Evolutionary conservation across 2,888 invertebrate genomes (phyloP), one percentile per base, ranked within the genome.

Genomic region (Crossocerus cetratus): DNA sequence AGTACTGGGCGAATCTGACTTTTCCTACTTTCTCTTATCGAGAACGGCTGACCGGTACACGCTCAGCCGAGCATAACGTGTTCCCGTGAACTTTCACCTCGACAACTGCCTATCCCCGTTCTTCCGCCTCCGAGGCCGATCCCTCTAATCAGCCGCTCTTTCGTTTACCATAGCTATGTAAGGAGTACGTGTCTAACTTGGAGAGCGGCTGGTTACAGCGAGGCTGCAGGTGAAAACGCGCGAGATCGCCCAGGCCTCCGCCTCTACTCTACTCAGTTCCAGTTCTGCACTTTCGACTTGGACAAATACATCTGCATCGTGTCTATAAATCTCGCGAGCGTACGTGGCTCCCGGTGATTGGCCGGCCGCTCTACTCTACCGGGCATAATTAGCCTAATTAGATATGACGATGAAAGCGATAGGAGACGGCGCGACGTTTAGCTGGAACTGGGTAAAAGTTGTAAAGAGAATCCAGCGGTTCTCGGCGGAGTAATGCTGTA

Each of bases 61-160:
- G 73, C 63, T 55, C 61, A 58, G 22, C 69, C 54, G 60, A 72
- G 61, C 73, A 74, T 73, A 54, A 77, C 74, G 64, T 53, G 77
- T 76, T 78, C 76, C 56, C 67, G 59, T 84, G 80, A 82, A 83
- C 83, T 84, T 84, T 84, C 83, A 84, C 82, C 83, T 78, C 72
- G 72, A 65, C 55, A n/a, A n/a, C 78, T 80, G 80, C 77, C 76
- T 74, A 56, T 32, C 8, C 23, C 23, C 23, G 2, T 23, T 23
- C 23, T 23, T 23, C 23, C 23, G 2, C 4, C 32, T 32, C 32
- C 23, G 2, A 4, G n/a, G 11, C 55, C 22, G 57, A 5, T 32
- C 8, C 61, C 45, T 32, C 43, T 72, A 74, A 76, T 76, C 65
- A 76, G 43, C 32, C 62, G 65, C 49, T 64, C n/a, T n/a, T n/a